A percentile compares a stretch with the other conserved stretches of the same genome.
Evolutionary conservation across 1,140 invertebrate genomes (phyloP).

Genomic region (Sycophila sp.): DNA sequence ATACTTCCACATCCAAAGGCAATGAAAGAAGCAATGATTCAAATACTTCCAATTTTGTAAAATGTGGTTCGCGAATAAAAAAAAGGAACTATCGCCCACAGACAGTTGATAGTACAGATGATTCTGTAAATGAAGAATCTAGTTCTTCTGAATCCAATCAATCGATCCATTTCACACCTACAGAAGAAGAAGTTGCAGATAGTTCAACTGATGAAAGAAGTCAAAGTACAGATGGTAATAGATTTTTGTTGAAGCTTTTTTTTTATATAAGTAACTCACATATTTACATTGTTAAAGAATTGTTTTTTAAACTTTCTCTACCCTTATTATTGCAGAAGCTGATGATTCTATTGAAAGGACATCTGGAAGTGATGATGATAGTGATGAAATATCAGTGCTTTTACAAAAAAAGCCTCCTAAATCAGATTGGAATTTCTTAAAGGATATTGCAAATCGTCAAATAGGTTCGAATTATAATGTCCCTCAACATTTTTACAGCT

Average conservation of each 20-base stretch:
- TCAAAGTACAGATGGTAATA: neutral
- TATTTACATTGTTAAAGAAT: conserved; percentile 4
- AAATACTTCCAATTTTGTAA: conserved; percentile 36
- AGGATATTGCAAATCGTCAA: conserved; percentile 73
- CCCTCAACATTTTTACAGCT: conserved; percentile 80
- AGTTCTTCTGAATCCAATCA: conserved; percentile 18
- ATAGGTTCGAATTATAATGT: conserved; percentile 73
- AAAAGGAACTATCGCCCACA: conserved; percentile 48
- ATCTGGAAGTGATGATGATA: conserved; percentile 54
- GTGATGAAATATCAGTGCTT: conserved; percentile 65
- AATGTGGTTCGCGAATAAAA: conserved; percentile 39
- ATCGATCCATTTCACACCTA: neutral
- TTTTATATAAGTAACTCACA: no score
- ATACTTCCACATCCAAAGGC: conserved; percentile 13
- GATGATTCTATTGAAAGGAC: conserved; percentile 54
- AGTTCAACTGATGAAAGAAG: conserved; percentile 30
- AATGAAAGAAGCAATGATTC: conserved; percentile 7
- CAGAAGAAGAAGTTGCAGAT: neutral
- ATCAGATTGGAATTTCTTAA: conserved; percentile 74
- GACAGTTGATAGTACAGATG: neutral
- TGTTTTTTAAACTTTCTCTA: neutral
- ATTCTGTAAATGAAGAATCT: neutral
- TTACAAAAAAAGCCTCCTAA: conserved; percentile 72
- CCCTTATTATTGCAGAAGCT: conserved; percentile 21
- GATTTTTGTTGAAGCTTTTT: no score